A percentile compares a stretch with the other conserved stretches of the same genome.
Evolutionary conservation across 64 coral and sea anemone genomes (phyloP).

Genomic region (Montipora foliosa): DNA sequence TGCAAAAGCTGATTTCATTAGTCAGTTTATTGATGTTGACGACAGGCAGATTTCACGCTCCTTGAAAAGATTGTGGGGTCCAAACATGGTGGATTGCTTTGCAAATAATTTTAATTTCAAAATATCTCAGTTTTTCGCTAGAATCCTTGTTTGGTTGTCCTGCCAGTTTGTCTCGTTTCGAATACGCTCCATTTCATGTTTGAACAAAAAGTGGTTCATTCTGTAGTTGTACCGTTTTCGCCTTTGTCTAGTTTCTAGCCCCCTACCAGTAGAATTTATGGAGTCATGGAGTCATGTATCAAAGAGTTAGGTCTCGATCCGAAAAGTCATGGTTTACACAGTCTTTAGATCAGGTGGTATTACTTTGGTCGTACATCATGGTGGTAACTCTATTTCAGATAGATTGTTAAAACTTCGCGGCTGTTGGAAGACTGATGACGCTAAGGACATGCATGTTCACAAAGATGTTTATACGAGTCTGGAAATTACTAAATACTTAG

Average conservation of each 20-base stretch:
- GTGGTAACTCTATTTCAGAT: too few species aligned
- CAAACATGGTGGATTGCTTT: slow-evolving; percentile 37
- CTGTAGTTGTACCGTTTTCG: not conserved
- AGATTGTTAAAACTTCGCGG: too few species aligned
- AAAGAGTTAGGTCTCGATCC: too few species aligned
- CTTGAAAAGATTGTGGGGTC: slow-evolving; percentile 38
- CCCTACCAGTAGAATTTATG: not conserved
- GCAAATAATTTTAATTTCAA: slow-evolving; percentile 58
- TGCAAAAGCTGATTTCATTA: slow-evolving; percentile 52
- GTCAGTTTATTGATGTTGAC: slow-evolving; percentile 27
- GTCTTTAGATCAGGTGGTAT: too few species aligned
- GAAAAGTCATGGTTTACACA: too few species aligned
- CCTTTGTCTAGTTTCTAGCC: slow-evolving; percentile 15
- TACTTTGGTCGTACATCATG: too few species aligned
- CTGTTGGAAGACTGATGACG: too few species aligned
- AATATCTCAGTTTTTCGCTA: slow-evolving; percentile 12
- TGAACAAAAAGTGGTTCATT: not conserved
- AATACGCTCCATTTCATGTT: slow-evolving; percentile 13
- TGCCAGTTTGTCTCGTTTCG: not conserved
- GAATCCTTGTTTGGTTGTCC: slow-evolving; percentile 16
- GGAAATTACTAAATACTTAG: too few species aligned
- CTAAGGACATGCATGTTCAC: too few species aligned
- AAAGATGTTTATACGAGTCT: too few species aligned
- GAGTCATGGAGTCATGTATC: not conserved
- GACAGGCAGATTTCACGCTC: slow-evolving; percentile 34